Evolutionary conservation across 2,113 vertebrate genomes (phyloP).

Genomic region (Peucedramus taeniatus): DNA sequence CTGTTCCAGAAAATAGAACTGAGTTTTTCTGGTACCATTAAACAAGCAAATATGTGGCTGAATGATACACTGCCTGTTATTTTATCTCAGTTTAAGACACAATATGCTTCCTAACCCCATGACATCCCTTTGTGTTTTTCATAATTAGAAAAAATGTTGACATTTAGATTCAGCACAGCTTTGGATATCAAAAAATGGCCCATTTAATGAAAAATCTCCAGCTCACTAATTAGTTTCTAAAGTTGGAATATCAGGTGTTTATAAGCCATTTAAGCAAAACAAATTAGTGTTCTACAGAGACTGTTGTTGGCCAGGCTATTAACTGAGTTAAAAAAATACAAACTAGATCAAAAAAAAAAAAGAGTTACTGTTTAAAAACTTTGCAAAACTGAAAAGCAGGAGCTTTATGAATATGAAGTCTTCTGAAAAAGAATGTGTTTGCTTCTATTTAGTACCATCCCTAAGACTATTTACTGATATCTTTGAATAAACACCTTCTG

Average conservation of each 20-base stretch:
- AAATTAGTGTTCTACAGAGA: constrained; percentile 21
- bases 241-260: constrained; percentile 29
- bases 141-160: constrained; percentile 45
- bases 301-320: background rate
- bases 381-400: background rate
- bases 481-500: background rate
- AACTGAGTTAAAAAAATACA: background rate
- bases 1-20: background rate
- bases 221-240: constrained; percentile 41
- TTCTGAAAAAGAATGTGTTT: background rate
- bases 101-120: constrained; percentile 14
- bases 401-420: background rate
- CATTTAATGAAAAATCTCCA: constrained; percentile 7
- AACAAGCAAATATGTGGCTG: background rate
- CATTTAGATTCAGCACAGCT: constrained; percentile 20
- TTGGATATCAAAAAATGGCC: background rate
- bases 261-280: constrained; percentile 38
- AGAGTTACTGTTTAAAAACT: background rate
- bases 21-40: background rate
- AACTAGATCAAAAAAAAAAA: background rate
- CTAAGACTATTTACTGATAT: background rate
- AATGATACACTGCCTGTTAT: constrained; percentile 1
- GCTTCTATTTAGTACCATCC: background rate
- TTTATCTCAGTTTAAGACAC: constrained; percentile 11
- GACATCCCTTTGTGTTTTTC: constrained; percentile 27